Evolutionary conservation across 2,888 invertebrate genomes (phyloP).

Genomic region (Arctia plantaginis): DNA sequence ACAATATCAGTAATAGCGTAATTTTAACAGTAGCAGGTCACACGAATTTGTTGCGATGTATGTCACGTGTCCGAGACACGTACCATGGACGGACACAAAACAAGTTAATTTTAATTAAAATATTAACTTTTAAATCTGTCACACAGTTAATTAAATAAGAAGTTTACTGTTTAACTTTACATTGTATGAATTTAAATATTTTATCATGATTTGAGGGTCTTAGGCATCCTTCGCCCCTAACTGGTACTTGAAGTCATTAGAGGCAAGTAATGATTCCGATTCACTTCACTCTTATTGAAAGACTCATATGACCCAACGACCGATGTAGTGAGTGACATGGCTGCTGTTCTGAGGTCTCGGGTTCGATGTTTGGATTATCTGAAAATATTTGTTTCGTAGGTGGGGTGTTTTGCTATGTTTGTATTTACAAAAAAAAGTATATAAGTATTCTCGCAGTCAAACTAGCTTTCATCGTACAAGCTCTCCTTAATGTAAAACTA

Average conservation of each 20-base stretch:
- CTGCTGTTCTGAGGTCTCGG: too few species aligned
- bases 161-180: conserved; percentile 20
- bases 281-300: background rate
- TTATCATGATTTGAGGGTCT: background rate
- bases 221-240: background rate
- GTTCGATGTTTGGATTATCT: too few species aligned
- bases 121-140: conserved; percentile 74
- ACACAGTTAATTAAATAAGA: conserved; percentile 59
- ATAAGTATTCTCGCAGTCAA: too few species aligned
- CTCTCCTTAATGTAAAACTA: too few species aligned
- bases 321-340: too few species aligned
- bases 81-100: conserved; percentile 70
- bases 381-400: too few species aligned
- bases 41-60: conserved; percentile 68
- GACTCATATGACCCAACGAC: background rate
- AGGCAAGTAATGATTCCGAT: background rate
- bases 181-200: background rate
- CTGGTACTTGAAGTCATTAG: background rate
- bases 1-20: conserved; percentile 22
- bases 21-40: conserved; percentile 51
- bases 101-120: conserved; percentile 82
- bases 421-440: too few species aligned
- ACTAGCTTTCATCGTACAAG: too few species aligned
- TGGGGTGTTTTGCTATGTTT: too few species aligned
- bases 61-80: conserved; percentile 74